A percentile compares a stretch with the other conserved stretches of the same genome.
Evolutionary conservation across 2,888 invertebrate genomes (phyloP).

Genomic region (Diploptera punctata): DNA sequence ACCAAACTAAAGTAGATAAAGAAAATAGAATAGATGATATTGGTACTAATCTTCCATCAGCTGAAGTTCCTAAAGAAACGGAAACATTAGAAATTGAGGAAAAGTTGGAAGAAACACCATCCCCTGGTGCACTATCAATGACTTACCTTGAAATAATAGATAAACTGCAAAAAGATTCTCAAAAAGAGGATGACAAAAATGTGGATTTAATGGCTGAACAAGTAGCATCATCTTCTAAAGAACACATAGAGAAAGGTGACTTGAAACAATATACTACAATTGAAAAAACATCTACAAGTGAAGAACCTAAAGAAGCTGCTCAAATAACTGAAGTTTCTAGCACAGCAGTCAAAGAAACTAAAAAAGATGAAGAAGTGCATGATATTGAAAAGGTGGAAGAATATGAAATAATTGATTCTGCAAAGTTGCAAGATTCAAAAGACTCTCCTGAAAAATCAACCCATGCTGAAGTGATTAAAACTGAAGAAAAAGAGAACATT

Average conservation of each 20-base stretch:
- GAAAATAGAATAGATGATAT: neutral
- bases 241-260: too few relatives aligned
- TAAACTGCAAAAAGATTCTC: slow-evolving; percentile 36
- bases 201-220: too few relatives aligned
- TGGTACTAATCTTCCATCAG: neutral
- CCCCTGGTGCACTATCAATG: slow-evolving; percentile 34
- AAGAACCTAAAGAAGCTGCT: neutral
- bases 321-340: neutral
- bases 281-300: too few relatives aligned
- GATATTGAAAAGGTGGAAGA: neutral
- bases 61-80: neutral
- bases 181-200: slow-evolving; percentile 4
- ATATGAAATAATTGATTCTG: neutral
- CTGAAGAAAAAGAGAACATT: too few relatives aligned
- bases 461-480: too few relatives aligned
- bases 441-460: slow-evolving; percentile 16
- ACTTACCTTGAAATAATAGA: slow-evolving; percentile 41
- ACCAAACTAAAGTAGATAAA: neutral
- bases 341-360: neutral
- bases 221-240: too few relatives aligned
- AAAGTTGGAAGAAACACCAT: slow-evolving; percentile 1
- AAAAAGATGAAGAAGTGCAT: neutral
- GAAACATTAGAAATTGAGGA: slow-evolving; percentile 27
- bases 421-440: neutral
- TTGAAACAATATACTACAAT: too few relatives aligned